Conservation (phyloP, 2,113 vertebrate genomes). For the Paradisaea rubra region DNA sequence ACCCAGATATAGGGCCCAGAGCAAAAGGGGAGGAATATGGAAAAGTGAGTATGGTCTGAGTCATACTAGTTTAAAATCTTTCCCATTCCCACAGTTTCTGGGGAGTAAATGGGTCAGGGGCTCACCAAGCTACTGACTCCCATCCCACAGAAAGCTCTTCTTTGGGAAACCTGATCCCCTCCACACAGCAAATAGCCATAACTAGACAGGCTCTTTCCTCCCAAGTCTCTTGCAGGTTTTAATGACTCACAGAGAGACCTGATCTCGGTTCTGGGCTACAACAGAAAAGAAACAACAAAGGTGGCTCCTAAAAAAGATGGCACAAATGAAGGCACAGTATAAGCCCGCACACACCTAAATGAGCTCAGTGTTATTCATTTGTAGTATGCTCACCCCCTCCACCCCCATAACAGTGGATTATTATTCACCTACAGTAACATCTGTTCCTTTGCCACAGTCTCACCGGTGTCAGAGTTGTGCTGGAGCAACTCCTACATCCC, state of each 20-base stretch:
- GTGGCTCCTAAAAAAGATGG: neutral
- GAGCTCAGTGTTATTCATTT: neutral
- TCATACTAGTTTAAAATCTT: neutral
- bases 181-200: neutral
- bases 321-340: neutral
- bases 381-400: neutral
- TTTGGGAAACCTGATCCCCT: neutral
- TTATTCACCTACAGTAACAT: slow-evolving; percentile 53
- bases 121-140: neutral
- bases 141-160: neutral
- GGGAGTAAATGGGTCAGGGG: neutral
- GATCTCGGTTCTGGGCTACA: neutral
- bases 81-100: neutral
- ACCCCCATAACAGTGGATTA: neutral
- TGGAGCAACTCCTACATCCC: slow-evolving; percentile 27
- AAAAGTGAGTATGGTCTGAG: neutral
- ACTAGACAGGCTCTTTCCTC: neutral
- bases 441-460: slow-evolving; percentile 48
- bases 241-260: neutral
- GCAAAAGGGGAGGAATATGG: neutral
- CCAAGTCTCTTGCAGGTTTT: neutral
- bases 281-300: neutral
- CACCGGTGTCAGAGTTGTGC: neutral
- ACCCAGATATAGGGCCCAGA: neutral
- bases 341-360: neutral